Evolutionary conservation across 1,140 invertebrate genomes (phyloP).

Genomic region (Drosophila pruinosa): DNA sequence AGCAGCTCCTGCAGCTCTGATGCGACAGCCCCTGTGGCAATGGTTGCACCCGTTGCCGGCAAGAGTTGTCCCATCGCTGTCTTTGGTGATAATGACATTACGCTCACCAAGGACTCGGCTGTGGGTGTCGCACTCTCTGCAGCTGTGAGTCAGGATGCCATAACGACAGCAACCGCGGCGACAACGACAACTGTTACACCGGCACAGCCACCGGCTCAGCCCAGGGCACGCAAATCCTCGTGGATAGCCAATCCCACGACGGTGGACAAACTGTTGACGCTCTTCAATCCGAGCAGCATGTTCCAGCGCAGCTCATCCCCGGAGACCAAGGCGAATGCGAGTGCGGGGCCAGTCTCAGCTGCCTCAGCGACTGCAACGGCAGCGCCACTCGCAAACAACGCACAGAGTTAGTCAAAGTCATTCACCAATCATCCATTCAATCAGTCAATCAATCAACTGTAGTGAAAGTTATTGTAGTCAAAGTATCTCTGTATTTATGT

Average conservation of each 20-base stretch:
- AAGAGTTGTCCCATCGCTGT: constrained; percentile 71
- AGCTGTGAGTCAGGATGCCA: constrained; percentile 10
- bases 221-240: constrained; percentile 84
- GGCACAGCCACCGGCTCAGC: constrained; percentile 51
- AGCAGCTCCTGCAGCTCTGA: constrained; percentile 18
- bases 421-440: not conserved
- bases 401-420: constrained; percentile 52
- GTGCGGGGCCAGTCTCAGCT: not conserved
- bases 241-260: constrained; percentile 84
- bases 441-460: not conserved
- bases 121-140: constrained; percentile 54
- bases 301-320: constrained; percentile 83
- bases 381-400: constrained; percentile 36
- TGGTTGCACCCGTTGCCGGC: constrained; percentile 19
- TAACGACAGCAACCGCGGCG: constrained; percentile 10
- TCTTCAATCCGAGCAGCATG: constrained; percentile 84
- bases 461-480: not conserved
- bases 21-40: constrained; percentile 7
- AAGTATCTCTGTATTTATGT: not conserved
- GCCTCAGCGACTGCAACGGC: not conserved
- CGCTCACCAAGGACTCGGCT: constrained; percentile 72
- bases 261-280: constrained; percentile 84
- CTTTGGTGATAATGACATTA: constrained; percentile 78
- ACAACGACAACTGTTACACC: constrained; percentile 28
- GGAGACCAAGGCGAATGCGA: constrained; percentile 52